Percentiles rank a stretch among this genome's conserved stretches.
Evolutionary conservation across 53 echinoderm and acorn worm species (phyloP).

Genomic region (Hippasteria phrygiana): DNA sequence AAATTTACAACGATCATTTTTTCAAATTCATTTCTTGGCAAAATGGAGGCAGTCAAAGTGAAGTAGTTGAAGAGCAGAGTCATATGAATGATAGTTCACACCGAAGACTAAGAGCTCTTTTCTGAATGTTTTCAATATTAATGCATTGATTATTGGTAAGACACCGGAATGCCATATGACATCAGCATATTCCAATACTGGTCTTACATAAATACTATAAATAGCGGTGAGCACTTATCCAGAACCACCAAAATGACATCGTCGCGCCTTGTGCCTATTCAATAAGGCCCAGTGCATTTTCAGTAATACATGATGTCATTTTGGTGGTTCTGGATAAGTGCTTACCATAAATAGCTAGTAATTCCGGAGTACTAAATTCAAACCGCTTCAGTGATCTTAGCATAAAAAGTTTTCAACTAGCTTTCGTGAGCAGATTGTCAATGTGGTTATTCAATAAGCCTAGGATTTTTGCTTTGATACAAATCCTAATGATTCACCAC

Average conservation of each 20-base stretch:
- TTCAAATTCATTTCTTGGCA: background rate
- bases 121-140: constrained; percentile 3
- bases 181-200: constrained; percentile 1
- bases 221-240: too few species aligned
- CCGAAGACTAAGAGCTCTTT: background rate
- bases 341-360: too few species aligned
- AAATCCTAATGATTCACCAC: too few species aligned
- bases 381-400: background rate
- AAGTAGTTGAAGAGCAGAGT: background rate
- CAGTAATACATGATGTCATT: too few species aligned
- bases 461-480: background rate
- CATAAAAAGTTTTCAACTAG: constrained; percentile 5
- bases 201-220: background rate
- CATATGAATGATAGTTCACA: background rate
- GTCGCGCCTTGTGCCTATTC: too few species aligned
- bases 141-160: background rate
- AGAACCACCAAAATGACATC: too few species aligned
- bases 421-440: background rate
- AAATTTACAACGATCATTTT: background rate
- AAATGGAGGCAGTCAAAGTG: background rate
- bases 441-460: background rate
- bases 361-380: constrained; percentile 8
- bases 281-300: too few species aligned
- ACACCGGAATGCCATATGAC: background rate
- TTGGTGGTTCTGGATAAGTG: too few species aligned